Percentiles rank a stretch among this genome's conserved stretches.
Evolutionary conservation across 2,797 vertebrate genomes (phyloP).

Genomic region (Rousettus madagascariensis): DNA sequence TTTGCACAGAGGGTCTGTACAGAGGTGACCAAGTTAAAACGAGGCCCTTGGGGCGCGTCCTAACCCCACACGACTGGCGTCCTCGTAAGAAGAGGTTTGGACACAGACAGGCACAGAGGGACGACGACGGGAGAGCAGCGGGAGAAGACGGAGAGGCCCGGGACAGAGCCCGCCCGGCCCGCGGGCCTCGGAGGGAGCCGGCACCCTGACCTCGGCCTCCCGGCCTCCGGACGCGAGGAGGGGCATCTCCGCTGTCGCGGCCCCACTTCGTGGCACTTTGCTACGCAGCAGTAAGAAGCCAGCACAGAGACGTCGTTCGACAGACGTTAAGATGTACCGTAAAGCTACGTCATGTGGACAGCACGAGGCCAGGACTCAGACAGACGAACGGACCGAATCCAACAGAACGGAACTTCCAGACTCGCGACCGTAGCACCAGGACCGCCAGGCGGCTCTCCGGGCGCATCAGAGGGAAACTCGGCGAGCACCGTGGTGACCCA

Average conservation of each 20-base stretch:
- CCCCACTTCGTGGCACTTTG: background rate
- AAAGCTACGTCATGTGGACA: background rate
- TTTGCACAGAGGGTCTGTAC: background rate
- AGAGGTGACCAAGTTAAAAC: background rate
- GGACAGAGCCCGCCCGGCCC: no score
- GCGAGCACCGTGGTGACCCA: no score
- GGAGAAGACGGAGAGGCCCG: background rate
- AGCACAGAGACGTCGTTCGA: no score
- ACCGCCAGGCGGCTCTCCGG: no score
- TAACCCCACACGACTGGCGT: background rate
- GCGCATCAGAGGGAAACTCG: background rate
- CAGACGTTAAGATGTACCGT: no score
- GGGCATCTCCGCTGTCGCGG: background rate
- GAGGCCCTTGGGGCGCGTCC: background rate
- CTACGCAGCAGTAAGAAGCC: fast-evolving
- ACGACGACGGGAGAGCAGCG: background rate
- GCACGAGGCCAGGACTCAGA: no score
- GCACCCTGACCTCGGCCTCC: background rate
- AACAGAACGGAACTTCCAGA: background rate
- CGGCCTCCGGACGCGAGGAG: background rate
- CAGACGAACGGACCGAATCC: background rate
- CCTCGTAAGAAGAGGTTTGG: background rate
- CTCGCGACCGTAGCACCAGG: fast-evolving
- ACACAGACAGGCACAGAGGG: background rate
- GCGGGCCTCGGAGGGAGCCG: fast-evolving